phyloP scores from a whole-genome alignment of 2,888 invertebrate species.

The Anthrax anthrax region DNA sequence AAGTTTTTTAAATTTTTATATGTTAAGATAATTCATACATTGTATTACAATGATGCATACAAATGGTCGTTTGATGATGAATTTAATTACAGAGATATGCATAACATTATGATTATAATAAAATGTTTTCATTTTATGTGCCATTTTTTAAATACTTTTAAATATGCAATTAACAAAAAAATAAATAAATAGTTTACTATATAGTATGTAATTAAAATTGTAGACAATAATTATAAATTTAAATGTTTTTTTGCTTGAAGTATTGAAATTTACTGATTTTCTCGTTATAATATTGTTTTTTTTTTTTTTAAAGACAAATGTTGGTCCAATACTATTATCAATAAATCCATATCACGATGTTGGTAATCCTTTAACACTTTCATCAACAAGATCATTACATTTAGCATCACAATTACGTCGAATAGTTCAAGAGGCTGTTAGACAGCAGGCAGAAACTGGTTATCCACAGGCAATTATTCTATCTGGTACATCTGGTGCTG shows the following conservation, averaged over 20 bases:
- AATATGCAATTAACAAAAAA: too few species aligned
- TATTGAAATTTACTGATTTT: constrained; percentile 1
- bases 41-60: too few species aligned
- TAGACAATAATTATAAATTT: too few species aligned
- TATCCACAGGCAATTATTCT: constrained; percentile 91
- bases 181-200: too few species aligned
- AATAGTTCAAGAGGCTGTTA: constrained; percentile 81
- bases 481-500: constrained; percentile 81
- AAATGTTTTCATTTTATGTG: too few species aligned
- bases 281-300: constrained; percentile 1
- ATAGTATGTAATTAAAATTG: too few species aligned
- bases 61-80: too few species aligned
- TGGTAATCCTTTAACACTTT: constrained; percentile 73
- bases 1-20: too few species aligned
- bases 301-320: constrained; percentile 59
- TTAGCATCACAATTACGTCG: constrained; percentile 69
- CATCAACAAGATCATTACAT: constrained; percentile 59
- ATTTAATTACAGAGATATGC: too few species aligned
- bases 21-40: too few species aligned
- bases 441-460: constrained; percentile 88
- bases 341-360: constrained; percentile 81
- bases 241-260: background rate
- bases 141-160: too few species aligned
- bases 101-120: too few species aligned
- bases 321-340: constrained; percentile 80